Percentiles rank a stretch among this genome's conserved stretches.
Conservation (phyloP, 2,888 invertebrate species). For the Paralinhomoeus sp. region DNA sequence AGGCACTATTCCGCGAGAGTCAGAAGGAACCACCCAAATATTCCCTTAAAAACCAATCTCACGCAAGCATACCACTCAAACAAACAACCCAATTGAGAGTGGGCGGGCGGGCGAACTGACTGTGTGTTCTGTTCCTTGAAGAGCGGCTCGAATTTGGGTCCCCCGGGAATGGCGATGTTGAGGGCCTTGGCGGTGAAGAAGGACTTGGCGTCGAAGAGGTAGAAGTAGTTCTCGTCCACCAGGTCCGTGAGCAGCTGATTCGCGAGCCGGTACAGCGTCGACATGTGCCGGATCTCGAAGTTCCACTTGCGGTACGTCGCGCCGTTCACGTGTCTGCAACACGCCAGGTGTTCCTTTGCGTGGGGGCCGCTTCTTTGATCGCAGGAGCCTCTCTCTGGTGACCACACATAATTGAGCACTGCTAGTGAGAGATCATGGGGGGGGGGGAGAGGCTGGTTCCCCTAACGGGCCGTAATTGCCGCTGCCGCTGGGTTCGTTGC, state of each 20-base stretch:
- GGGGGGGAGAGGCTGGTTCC: no score
- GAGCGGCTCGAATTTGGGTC: slow-evolving; percentile 95
- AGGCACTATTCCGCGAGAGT: no score
- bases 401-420: no score
- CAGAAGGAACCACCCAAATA: no score
- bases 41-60: no score
- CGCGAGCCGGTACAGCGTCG: slow-evolving; percentile 82
- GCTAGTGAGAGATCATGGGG: background rate
- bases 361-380: background rate
- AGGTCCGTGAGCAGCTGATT: slow-evolving; percentile 92
- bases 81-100: no score
- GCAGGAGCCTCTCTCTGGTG: background rate
- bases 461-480: no score
- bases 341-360: background rate
- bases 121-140: slow-evolving; percentile 90
- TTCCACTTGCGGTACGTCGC: slow-evolving; percentile 92
- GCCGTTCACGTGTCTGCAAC: slow-evolving; percentile 60
- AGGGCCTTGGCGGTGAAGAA: slow-evolving; percentile 98
- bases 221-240: slow-evolving; percentile 83
- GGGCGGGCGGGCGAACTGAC: no score
- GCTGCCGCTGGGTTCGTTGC: no score
- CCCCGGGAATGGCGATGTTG: slow-evolving; percentile 98
- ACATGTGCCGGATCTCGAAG: slow-evolving; percentile 81
- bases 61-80: no score
- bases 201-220: slow-evolving; percentile 92